Percentiles rank a stretch among this genome's conserved stretches.
These are phyloP conservation scores for Rhopalosiphum padi DNA, from an alignment of 1,140 invertebrate species.

Conservation along the genomic window DNA sequence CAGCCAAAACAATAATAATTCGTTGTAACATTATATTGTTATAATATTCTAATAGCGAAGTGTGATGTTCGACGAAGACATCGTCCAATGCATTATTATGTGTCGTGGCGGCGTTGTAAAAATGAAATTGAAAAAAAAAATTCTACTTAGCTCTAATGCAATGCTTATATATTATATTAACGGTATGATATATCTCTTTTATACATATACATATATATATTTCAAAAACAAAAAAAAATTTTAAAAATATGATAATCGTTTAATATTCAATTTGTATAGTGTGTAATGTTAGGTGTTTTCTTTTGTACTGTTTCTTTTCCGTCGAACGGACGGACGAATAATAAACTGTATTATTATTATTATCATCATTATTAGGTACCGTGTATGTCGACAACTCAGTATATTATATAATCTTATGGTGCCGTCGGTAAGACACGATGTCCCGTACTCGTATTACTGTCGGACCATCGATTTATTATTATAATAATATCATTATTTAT, in stretches of 20 bases:
- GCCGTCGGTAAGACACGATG: not conserved
- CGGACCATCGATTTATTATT: not conserved
- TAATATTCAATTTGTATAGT: constrained; percentile 39
- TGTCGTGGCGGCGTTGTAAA: not conserved
- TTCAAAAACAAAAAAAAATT: not conserved
- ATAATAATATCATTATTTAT: constrained; percentile 27
- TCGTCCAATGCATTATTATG: not conserved
- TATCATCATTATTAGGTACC: not conserved
- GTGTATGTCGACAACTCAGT: not conserved
- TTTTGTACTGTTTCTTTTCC: constrained; percentile 42
- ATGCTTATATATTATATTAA: not conserved
- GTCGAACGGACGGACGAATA: constrained; percentile 11
- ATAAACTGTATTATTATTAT: constrained; percentile 9
- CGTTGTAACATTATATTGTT: not conserved
- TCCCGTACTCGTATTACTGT: not conserved
- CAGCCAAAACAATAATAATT: not conserved
- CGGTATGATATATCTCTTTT: not conserved
- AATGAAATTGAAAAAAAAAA: not conserved
- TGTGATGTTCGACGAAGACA: not conserved
- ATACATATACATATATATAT: constrained; percentile 9
- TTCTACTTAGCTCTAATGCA: not conserved
- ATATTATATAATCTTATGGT: not conserved
- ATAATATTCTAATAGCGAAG: not conserved
- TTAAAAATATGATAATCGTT: not conserved
- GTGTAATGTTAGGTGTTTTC: constrained; percentile 37